These are phyloP conservation scores for Orientallactaga bullata DNA, from an alignment of 2,113 vertebrate species.

Conservation along the genomic window DNA sequence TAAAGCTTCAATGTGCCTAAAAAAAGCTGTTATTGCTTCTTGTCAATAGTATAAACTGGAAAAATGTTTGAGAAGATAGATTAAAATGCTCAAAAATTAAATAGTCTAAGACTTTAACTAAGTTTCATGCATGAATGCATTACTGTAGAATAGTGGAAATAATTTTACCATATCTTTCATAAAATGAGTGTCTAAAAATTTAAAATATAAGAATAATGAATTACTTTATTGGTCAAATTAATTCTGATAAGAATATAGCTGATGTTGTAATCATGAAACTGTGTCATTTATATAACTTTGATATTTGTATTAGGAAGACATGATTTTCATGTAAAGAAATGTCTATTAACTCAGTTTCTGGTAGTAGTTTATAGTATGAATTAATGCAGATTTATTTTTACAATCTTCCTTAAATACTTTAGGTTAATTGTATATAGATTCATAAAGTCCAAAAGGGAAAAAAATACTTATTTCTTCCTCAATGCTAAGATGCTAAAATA, in stretches of 20 bases:
- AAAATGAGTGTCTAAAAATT: background rate
- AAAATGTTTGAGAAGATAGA: background rate
- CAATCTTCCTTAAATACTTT: background rate
- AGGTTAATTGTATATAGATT: background rate
- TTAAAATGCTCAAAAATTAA: background rate
- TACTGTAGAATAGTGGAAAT: background rate
- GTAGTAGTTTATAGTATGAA: background rate
- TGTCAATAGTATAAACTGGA: background rate
- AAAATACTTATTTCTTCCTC: background rate
- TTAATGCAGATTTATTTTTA: background rate
- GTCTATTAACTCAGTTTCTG: background rate
- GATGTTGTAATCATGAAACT: background rate
- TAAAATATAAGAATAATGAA: background rate
- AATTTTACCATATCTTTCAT: background rate
- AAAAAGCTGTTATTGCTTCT: background rate
- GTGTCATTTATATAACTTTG: background rate
- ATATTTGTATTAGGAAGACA: background rate
- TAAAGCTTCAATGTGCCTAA: background rate
- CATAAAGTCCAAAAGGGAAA: background rate
- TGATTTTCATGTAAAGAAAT: background rate
- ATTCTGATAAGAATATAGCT: background rate
- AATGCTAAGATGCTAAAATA: background rate
- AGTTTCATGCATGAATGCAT: fast-evolving
- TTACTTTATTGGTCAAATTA: slow-evolving; percentile 26
- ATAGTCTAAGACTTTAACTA: background rate